phyloP scores from a whole-genome alignment of 2,888 invertebrate species.

The Strigamia maritima region DNA sequence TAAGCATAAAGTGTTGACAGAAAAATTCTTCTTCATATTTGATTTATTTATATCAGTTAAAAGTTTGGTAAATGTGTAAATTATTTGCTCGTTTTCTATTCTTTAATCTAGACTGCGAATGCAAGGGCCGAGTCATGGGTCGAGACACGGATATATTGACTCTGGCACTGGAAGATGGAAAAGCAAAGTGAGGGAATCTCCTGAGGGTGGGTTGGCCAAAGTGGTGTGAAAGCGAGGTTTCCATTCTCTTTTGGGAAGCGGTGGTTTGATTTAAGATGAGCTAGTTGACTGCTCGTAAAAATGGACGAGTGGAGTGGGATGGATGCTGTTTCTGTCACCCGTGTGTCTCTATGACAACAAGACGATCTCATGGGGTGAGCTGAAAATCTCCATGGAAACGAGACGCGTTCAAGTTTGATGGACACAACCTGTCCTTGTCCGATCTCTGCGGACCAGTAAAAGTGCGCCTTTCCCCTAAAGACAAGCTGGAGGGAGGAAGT shows the following conservation, averaged over 20 bases:
- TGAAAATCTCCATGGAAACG: not conserved
- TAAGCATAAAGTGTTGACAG: constrained; percentile 15
- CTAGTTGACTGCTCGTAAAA: constrained; percentile 1
- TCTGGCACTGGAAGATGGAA: not conserved
- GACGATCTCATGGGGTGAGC: constrained; percentile 15
- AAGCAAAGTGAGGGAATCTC: not conserved
- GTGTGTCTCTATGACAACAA: constrained; percentile 5
- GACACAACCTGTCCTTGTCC: constrained; percentile 10
- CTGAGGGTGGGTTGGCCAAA: constrained; percentile 1
- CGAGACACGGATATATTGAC: constrained; percentile 10
- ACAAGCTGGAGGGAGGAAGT: constrained; percentile 4
- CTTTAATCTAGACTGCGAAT: constrained; percentile 5
- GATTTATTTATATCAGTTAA: constrained; percentile 10
- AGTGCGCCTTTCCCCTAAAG: constrained; percentile 15
- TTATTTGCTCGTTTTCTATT: constrained; percentile 15
- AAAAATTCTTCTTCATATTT: constrained; percentile 5
- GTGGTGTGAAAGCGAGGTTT: constrained; percentile 15
- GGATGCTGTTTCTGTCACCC: constrained; percentile 5
- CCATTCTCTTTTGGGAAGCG: not conserved
- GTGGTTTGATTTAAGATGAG: not conserved
- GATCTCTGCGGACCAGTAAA: constrained; percentile 10
- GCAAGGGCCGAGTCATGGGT: constrained; percentile 10
- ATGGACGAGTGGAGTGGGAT: constrained; percentile 1
- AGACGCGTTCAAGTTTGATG: constrained; percentile 2
- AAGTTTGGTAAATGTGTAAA: constrained; percentile 9